phyloP scores from a whole-genome alignment of 2,113 vertebrate genomes.

The Calidris pygmaea region DNA sequence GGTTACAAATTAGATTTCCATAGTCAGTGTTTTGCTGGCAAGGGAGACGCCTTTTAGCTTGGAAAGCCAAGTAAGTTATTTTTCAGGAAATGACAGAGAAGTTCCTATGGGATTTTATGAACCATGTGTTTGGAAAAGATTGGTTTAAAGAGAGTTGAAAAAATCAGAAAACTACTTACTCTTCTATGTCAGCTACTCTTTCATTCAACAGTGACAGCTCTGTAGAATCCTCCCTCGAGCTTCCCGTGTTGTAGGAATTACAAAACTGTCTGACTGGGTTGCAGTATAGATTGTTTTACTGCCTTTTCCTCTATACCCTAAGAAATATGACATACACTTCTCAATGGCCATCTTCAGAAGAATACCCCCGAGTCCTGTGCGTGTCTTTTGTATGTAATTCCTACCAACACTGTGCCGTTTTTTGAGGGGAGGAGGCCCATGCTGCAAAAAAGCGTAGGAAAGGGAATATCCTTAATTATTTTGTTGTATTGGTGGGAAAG shows the following conservation, averaged over 20 bases:
- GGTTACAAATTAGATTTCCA: constrained; percentile 35
- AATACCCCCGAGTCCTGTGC: neutral
- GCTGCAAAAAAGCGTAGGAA: neutral
- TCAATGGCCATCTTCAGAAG: neutral
- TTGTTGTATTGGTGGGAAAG: neutral
- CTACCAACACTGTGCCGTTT: neutral
- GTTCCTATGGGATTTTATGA: constrained; percentile 48
- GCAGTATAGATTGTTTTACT: neutral
- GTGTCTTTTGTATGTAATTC: rapidly evolving
- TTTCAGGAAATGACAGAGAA: constrained; percentile 57
- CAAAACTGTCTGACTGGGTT: neutral
- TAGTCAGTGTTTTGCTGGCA: neutral
- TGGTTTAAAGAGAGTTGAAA: constrained; percentile 55
- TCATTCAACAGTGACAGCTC: constrained; percentile 49
- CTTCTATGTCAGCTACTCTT: constrained; percentile 33
- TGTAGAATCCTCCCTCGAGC: neutral
- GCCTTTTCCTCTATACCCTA: neutral
- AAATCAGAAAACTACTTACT: constrained; percentile 54
- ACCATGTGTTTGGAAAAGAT: constrained; percentile 57
- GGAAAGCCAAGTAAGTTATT: constrained; percentile 56
- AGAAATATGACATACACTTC: neutral
- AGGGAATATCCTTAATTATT: neutral
- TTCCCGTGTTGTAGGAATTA: neutral
- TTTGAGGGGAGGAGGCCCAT: neutral
- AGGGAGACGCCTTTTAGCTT: constrained; percentile 7